Evolutionary conservation across 2,113 vertebrate species (phyloP).

Genomic region (Ancistrus triradiatus): DNA sequence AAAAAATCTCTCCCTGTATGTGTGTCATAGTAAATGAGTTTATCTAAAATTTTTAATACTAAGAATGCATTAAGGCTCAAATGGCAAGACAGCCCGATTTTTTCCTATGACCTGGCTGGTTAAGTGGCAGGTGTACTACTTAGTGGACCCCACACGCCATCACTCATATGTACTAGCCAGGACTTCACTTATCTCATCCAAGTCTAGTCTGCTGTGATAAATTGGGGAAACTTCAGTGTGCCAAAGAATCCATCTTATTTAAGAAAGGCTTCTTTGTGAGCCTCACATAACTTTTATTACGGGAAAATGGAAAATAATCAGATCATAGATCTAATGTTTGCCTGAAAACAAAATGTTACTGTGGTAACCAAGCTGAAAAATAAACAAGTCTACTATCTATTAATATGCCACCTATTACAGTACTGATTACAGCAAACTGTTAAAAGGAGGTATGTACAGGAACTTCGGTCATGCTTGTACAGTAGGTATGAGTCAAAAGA

Average conservation of each 20-base stretch:
- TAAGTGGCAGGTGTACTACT: conserved; percentile 38
- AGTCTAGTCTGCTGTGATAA: conserved; percentile 35
- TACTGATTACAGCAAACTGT: too few species aligned
- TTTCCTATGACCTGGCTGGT: conserved; percentile 23
- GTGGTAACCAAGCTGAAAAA: conserved; percentile 16
- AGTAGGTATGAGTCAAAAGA: too few species aligned
- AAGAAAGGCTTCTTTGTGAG: conserved; percentile 23
- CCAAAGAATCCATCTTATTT: conserved; percentile 34
- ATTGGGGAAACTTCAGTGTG: conserved; percentile 23
- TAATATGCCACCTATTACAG: too few species aligned
- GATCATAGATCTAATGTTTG: conserved; percentile 9
- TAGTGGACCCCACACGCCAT: conserved; percentile 31
- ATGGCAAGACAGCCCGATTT: conserved; percentile 20
- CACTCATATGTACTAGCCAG: conserved; percentile 18
- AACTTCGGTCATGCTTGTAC: too few species aligned
- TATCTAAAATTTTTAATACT: conserved; percentile 12
- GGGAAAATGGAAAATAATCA: conserved; percentile 24
- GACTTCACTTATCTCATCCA: conserved; percentile 26
- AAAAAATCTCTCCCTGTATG: conserved; percentile 10
- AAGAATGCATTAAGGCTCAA: conserved; percentile 2
- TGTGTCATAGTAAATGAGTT: neutral
- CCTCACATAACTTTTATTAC: conserved; percentile 15
- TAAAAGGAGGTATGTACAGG: too few species aligned
- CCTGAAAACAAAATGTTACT: conserved; percentile 21
- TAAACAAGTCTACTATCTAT: too few species aligned